phyloP scores from a whole-genome alignment of 2,888 invertebrate genomes.

The Lasioglossum morio region DNA sequence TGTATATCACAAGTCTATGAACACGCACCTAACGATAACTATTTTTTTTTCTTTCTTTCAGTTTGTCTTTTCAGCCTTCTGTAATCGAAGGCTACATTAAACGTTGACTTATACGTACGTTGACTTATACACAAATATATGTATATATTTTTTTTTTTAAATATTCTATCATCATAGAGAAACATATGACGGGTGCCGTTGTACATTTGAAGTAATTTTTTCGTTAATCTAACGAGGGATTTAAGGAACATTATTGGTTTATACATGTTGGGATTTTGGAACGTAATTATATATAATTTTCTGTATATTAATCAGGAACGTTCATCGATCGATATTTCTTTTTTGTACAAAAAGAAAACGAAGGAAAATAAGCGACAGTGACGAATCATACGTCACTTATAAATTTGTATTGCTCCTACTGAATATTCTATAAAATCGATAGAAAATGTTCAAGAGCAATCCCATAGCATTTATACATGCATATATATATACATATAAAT shows the following conservation, averaged over 20 bases:
- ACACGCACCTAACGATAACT: conserved; percentile 1
- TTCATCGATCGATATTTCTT: conserved; percentile 22
- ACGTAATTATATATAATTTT: conserved; percentile 27
- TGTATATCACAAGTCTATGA: conserved; percentile 26
- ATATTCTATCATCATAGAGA: not conserved
- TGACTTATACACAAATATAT: not conserved
- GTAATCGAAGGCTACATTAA: conserved; percentile 20
- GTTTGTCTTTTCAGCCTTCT: conserved; percentile 17
- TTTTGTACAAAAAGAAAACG: conserved; percentile 3
- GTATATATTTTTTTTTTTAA: not conserved
- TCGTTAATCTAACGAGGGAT: conserved; percentile 28
- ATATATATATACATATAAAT: conserved; percentile 39
- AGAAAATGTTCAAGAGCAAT: conserved; percentile 54
- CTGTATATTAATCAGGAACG: conserved; percentile 5
- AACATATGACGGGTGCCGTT: conserved; percentile 2
- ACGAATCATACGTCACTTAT: conserved; percentile 4
- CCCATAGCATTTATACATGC: conserved; percentile 59
- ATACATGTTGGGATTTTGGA: conserved; percentile 36
- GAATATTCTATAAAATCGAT: conserved; percentile 44
- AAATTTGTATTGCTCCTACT: conserved; percentile 39
- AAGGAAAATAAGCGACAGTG: not conserved
- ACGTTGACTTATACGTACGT: not conserved
- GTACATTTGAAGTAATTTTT: conserved; percentile 27
- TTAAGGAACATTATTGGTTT: conserved; percentile 49
- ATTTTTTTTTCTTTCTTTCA: conserved; percentile 13